Evolutionary conservation across 2,113 vertebrate genomes (phyloP).

Genomic region (Periophthalmus modestus): DNA sequence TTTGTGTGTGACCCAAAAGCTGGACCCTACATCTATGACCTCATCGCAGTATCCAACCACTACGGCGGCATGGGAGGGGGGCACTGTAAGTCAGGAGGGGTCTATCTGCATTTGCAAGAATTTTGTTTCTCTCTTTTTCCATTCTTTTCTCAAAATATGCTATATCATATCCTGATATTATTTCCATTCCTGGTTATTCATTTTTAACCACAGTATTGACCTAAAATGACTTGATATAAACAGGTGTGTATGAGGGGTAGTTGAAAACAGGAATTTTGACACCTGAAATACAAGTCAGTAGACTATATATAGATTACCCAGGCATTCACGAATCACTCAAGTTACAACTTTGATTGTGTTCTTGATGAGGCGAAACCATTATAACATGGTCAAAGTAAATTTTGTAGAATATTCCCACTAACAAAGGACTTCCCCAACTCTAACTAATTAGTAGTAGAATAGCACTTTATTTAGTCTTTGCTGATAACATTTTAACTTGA

Average conservation of each 20-base stretch:
- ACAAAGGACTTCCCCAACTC: background rate
- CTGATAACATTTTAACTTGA: background rate
- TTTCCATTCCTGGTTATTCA: background rate
- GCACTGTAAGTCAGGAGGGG: constrained; percentile 86
- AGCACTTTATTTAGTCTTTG: background rate
- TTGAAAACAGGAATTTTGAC: no score
- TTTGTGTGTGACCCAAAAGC: constrained; percentile 91
- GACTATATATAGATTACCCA: no score
- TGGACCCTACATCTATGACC: constrained; percentile 88
- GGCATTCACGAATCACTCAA: no score
- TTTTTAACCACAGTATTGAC: background rate
- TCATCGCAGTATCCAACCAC: constrained; percentile 94
- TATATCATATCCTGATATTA: background rate
- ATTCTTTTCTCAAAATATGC: background rate
- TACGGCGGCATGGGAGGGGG: constrained; percentile 97
- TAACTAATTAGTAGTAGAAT: background rate
- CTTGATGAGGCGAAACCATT: no score
- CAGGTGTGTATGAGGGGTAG: no score
- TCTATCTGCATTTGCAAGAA: background rate
- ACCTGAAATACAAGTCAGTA: no score
- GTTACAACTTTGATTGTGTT: no score
- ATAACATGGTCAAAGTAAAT: no score
- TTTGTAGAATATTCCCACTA: no score
- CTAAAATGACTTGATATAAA: background rate
- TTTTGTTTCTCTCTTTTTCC: background rate